Evolutionary conservation across 2,113 vertebrate genomes (phyloP).

Genomic region (Oxygymnocypris stewartii): DNA sequence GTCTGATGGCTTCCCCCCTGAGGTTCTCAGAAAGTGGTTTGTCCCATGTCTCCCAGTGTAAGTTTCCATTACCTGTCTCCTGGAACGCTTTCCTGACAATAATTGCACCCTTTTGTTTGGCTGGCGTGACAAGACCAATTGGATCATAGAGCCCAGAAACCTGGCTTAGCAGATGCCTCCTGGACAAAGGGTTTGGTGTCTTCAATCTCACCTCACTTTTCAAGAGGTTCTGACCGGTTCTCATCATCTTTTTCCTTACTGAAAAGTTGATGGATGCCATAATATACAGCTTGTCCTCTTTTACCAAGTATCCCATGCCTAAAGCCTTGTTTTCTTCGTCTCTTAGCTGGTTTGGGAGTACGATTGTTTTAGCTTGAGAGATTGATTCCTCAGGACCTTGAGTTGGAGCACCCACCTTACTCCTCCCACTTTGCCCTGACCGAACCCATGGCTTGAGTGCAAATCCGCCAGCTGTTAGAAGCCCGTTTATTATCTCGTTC

Average conservation of each 20-base stretch:
- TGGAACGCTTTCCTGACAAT: no score
- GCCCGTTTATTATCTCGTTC: not conserved
- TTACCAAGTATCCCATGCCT: slow-evolving; percentile 40
- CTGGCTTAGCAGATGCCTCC: no score
- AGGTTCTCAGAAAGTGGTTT: no score
- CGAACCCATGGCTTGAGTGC: not conserved
- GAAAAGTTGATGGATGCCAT: slow-evolving; percentile 51
- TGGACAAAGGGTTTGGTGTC: no score
- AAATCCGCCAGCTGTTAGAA: not conserved
- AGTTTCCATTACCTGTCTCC: no score
- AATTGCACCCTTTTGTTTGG: no score
- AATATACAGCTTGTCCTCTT: slow-evolving; percentile 16
- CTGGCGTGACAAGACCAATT: no score
- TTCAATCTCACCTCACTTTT: not conserved
- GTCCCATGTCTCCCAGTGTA: no score
- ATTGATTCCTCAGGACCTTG: not conserved
- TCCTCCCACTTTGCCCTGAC: slow-evolving; percentile 21
- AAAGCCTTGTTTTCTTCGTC: slow-evolving; percentile 47
- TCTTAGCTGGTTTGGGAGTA: slow-evolving; percentile 45
- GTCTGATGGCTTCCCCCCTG: no score
- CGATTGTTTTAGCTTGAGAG: not conserved
- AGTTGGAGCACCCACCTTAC: no score
- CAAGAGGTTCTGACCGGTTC: not conserved
- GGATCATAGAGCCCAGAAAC: no score
- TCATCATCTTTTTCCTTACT: slow-evolving; percentile 40